Evolutionary conservation across 2,113 vertebrate species (phyloP).

Genomic region (Puntigrus tetrazona): DNA sequence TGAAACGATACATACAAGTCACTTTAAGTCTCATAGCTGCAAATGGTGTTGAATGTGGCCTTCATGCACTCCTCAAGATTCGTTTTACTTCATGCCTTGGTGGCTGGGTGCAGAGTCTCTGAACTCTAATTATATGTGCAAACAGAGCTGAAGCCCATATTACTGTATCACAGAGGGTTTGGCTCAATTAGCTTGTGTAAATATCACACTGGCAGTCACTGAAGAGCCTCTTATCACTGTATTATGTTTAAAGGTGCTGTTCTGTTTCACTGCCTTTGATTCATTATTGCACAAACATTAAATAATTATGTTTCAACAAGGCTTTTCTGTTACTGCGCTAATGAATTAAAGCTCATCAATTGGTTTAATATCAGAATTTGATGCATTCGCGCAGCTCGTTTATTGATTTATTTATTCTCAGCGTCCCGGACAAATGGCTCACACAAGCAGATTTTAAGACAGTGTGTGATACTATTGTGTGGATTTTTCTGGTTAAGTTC

Average conservation of each 20-base stretch:
- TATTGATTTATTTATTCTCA: conserved; percentile 42
- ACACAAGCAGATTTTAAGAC: not conserved
- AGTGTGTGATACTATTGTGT: conserved; percentile 23
- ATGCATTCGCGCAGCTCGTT: conserved; percentile 35
- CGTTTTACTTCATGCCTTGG: conserved; percentile 44
- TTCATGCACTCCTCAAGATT: not conserved
- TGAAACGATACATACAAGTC: not conserved
- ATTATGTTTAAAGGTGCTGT: conserved; percentile 54
- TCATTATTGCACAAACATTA: conserved; percentile 47
- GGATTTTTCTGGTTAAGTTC: conserved; percentile 24
- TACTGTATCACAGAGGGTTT: conserved; percentile 53
- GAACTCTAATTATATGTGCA: conserved; percentile 56
- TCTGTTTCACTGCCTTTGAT: conserved; percentile 46
- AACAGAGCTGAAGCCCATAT: conserved; percentile 57
- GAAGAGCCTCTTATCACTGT: conserved; percentile 58
- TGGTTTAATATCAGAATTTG: conserved; percentile 14
- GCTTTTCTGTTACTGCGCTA: conserved; percentile 6
- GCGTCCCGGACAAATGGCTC: not conserved
- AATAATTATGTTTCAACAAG: conserved; percentile 38
- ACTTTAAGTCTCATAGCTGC: not conserved
- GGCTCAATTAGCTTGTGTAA: conserved; percentile 61
- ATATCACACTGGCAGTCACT: conserved; percentile 52
- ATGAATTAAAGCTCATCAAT: conserved; percentile 14
- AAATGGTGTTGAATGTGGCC: not conserved
- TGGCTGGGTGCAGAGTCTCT: conserved; percentile 23